Evolutionary conservation across 2,888 invertebrate species (phyloP).

Genomic region (Chymomyza fuscimana): DNA sequence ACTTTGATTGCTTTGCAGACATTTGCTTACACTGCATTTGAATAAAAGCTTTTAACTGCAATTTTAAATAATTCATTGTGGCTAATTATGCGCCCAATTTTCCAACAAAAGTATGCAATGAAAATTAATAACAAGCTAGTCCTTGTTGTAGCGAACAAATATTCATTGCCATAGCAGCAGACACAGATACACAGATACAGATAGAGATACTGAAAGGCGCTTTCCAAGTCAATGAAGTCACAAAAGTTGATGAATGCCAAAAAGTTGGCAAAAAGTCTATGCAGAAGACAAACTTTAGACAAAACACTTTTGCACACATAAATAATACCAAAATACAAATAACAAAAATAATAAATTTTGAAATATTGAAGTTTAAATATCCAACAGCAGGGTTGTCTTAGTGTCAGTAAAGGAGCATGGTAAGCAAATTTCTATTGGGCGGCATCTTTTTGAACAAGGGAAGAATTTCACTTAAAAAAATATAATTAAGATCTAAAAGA

Average conservation of each 20-base stretch:
- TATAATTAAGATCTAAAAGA: no score
- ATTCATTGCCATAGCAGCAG: conserved; percentile 17
- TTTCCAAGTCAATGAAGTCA: conserved; percentile 15
- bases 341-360: conserved; percentile 3
- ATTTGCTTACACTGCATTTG: conserved; percentile 15
- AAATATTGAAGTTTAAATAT: conserved; percentile 64
- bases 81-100: conserved; percentile 50
- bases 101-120: conserved; percentile 41
- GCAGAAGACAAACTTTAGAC: conserved; percentile 2
- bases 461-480: no score
- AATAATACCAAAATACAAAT: background rate
- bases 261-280: conserved; percentile 61
- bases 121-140: conserved; percentile 41
- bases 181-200: conserved; percentile 19
- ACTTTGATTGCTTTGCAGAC: background rate
- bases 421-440: no score
- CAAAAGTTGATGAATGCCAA: conserved; percentile 65
- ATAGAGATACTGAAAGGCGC: conserved; percentile 28
- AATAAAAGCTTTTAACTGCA: conserved; percentile 46
- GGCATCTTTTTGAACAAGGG: no score
- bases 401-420: no score
- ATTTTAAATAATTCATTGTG: conserved; percentile 52
- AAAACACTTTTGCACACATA: background rate
- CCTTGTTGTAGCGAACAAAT: conserved; percentile 20
- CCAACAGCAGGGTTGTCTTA: no score